Percentiles rank a stretch among this genome's conserved stretches.
Conservation (phyloP, 1,140 invertebrate species). For the Dryas iulia region DNA sequence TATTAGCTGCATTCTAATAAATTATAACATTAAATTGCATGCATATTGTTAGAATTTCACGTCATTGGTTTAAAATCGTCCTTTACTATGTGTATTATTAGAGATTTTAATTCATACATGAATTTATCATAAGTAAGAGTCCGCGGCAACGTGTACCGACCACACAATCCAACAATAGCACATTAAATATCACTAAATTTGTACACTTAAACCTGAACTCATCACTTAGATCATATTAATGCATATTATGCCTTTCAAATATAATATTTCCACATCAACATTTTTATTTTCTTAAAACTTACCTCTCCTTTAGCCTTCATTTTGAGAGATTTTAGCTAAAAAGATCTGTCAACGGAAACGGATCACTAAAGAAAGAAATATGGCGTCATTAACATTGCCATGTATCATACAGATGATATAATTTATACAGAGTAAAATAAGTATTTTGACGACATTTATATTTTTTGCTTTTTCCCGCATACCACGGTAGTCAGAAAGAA, state of each 20-base stretch:
- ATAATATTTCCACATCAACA: neutral
- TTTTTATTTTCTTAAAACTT: conserved; percentile 42
- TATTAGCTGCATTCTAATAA: neutral
- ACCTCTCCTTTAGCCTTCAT: conserved; percentile 79
- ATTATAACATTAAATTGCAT: neutral
- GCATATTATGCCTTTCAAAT: neutral
- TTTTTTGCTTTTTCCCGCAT: too few species aligned
- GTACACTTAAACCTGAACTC: neutral
- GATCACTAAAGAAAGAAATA: conserved; percentile 57
- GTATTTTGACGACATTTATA: too few species aligned
- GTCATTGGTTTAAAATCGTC: neutral
- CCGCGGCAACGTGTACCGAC: conserved; percentile 24
- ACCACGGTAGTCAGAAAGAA: too few species aligned
- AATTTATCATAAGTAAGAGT: neutral
- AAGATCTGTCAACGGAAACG: conserved; percentile 65
- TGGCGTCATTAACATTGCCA: conserved; percentile 41
- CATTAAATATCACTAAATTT: neutral
- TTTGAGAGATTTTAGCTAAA: conserved; percentile 60
- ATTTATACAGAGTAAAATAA: conserved; percentile 8
- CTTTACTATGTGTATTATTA: neutral
- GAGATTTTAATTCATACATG: neutral
- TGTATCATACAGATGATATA: neutral
- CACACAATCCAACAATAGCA: conserved; percentile 5
- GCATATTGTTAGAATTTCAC: neutral
- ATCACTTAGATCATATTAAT: neutral